phyloP scores from a whole-genome alignment of 2,113 vertebrate species.

The Numida meleagris region DNA sequence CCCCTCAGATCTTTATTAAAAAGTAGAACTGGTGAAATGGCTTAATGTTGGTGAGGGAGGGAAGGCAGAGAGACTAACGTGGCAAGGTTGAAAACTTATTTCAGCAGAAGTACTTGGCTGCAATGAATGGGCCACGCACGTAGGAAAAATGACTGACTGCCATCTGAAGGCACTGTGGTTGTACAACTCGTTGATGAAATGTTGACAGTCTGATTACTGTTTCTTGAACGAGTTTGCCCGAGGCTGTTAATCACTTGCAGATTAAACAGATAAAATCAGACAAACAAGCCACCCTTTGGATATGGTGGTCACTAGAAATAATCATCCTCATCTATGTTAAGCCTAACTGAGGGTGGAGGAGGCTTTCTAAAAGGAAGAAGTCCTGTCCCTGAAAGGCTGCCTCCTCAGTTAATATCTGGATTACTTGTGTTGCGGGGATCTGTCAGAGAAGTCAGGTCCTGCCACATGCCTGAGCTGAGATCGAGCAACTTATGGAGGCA shows the following conservation, averaged over 20 bases:
- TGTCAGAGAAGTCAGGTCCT: neutral
- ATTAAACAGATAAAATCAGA: neutral
- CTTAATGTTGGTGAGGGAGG: neutral
- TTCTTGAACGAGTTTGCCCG: neutral
- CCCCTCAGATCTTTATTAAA: neutral
- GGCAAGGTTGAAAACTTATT: neutral
- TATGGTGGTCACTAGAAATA: neutral
- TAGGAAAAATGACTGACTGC: neutral
- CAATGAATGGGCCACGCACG: rapidly evolving
- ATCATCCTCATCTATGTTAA: neutral
- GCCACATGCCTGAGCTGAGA: neutral
- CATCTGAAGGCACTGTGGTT: neutral
- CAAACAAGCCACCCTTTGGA: neutral
- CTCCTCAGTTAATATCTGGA: neutral
- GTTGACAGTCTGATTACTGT: neutral
- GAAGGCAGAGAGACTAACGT: rapidly evolving
- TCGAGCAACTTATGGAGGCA: rapidly evolving
- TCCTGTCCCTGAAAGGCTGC: neutral
- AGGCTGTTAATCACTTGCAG: neutral
- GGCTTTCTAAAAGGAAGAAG: neutral
- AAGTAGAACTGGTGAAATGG: neutral
- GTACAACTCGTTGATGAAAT: neutral
- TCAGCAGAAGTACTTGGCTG: neutral
- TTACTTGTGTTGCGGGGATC: neutral
- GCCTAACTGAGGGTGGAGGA: neutral